Conservation (phyloP, 2,888 invertebrate species). For the Thecophora atra region DNA sequence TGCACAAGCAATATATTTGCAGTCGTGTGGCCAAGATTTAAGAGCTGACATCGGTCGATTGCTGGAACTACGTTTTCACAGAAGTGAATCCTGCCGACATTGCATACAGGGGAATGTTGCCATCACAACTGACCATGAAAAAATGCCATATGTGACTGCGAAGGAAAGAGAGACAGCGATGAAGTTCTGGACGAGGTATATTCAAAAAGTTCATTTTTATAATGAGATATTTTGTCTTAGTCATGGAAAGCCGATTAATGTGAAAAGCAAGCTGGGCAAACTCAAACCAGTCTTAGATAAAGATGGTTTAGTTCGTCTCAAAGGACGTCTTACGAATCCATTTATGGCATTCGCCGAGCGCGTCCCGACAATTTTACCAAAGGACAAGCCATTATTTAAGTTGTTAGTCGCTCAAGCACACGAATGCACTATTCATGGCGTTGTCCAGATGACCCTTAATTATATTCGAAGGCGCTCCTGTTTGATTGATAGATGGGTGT, state of each 20-base stretch:
- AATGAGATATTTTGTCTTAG: constrained; percentile 19
- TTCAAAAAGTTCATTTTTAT: constrained; percentile 28
- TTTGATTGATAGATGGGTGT: constrained; percentile 25
- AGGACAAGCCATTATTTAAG: background rate
- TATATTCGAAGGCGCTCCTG: constrained; percentile 28
- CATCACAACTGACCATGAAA: constrained; percentile 6
- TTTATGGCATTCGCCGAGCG: background rate
- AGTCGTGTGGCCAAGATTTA: constrained; percentile 23
- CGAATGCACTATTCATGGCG: constrained; percentile 18
- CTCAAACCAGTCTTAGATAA: constrained; percentile 9
- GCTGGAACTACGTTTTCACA: background rate
- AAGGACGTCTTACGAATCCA: constrained; percentile 28
- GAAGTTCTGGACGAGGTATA: constrained; percentile 27
- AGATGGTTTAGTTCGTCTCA: constrained; percentile 8
- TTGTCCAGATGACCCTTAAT: constrained; percentile 21
- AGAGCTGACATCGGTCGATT: background rate
- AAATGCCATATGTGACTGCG: background rate
- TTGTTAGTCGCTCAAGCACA: constrained; percentile 22
- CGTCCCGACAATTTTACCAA: constrained; percentile 15
- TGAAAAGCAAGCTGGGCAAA: constrained; percentile 27
- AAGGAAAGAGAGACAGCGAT: constrained; percentile 23
- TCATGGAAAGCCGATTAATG: constrained; percentile 2
- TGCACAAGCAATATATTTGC: constrained; percentile 36
- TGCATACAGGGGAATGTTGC: constrained; percentile 20
- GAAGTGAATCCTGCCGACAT: constrained; percentile 17